Base-by-base conservation (phyloP, 2,797 vertebrate species). In the Danio jaintianensis region DNA sequence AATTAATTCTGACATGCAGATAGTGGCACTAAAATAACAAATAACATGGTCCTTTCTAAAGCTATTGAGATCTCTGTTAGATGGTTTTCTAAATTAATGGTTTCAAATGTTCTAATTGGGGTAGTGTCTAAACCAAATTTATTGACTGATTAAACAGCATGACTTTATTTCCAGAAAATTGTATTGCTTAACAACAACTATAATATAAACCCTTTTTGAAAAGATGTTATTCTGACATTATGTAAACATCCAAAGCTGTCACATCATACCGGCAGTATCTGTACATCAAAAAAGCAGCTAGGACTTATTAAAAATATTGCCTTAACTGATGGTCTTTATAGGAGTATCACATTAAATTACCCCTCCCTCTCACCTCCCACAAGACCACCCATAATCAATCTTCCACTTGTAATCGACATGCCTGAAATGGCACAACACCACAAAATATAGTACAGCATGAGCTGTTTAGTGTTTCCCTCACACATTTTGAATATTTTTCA, bases 341-440 rank as follows among this genome's bases (percentile, higher is more conserved):
- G 22, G n/a, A 72, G 75, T 73, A 59, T 83, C 55, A 71, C 52
- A 66, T 75, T 43, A 50, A 82, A 83, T 84, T 81, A 78, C 78
- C 77, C 83, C 84, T 80, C 82, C 83, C 71, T 61, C 77, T 71
- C 61, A 58, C 59, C 59, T 80, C 83, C 80, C 78, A 72, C 75
- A 66, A 68, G 67, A 67, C 77, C 73, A 62, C 73, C 80, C 55
- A 72, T 80, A 80, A 87, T 84, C 77, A 78, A 86, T 84, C 58
- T 68, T 16, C 18, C 42, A 69, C 48, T 40, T 61, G 16, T 59
- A 55, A 45, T 64, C 47, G 68, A 78, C 40, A 61, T 38, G 72
- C 66, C 59, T 68, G 69, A 73, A 82, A 48, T n/a, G 58, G 53
- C 47, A 56, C 1, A 2, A 13, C 18, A n/a, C 29, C 42, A 36